Evolutionary conservation across 2,888 invertebrate genomes (phyloP), one percentile per base, ranked within the genome.

Genomic region (Troides helena): DNA sequence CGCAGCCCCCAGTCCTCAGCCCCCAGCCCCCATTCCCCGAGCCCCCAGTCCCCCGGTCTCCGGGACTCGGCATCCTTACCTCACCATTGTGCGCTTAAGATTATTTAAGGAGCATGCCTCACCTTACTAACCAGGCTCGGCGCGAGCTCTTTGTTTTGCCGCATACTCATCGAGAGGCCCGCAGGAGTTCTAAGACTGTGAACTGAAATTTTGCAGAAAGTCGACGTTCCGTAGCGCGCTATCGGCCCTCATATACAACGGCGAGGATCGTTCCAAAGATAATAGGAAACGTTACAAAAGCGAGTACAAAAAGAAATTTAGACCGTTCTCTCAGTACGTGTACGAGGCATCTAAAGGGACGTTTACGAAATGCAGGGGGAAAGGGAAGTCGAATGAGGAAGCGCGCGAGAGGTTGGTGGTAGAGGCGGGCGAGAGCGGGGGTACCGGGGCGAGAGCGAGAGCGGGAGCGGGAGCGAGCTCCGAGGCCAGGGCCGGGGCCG

Each of bases 221-320:
- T 92, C 93, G 87, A 92, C 93, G 91, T 93, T 93, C 90, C 93
- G 93, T 92, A 93, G 89, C 89, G 93, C 93, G 89, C 90, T 93
- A 89, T 91, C 92, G 86, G 92, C 93, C 85, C 89, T 93, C 90
- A 93, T 92, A 90, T 91, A 91, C 90, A 92, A 90, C 90, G 92
- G 87, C 90, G 93, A 88, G 93, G 94, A 90, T 90, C 94, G 88
- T 93, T 93, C 89, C 94, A 94, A 90, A 94, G 93, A 89, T 93
- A 90, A 92, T 89, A 94, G 94, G 88, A 94, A 94, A 90, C 94
- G 94, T 91, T 94, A 95, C 92, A 95, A 95, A 93, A 95, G 95
- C 86, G 96, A 96, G 93, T 96, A 96, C 93, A 95, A 95, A 93
- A 95, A 96, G 94, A 95, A 96, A 93, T 96, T 95, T 94, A 95